Evolutionary conservation across 2,113 vertebrate genomes (phyloP).

Genomic region (Empidonax alnorum): DNA sequence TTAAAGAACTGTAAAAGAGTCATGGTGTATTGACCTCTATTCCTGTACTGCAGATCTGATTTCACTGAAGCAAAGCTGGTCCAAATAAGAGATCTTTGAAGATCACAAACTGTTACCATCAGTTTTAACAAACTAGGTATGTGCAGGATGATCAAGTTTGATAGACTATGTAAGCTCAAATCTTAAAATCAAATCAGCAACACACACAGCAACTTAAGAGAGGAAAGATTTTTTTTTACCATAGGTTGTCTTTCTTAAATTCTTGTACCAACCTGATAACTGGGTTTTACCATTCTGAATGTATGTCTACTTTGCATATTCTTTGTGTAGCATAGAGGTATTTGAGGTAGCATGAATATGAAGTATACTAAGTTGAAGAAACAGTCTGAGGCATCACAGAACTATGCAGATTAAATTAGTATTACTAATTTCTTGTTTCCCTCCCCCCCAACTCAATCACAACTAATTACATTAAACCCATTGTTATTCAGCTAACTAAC

Average conservation of each 20-base stretch:
- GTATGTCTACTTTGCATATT: background rate
- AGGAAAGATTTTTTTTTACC: background rate
- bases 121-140: background rate
- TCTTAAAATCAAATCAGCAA: background rate
- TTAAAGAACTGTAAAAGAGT: background rate
- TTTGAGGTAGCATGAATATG: background rate
- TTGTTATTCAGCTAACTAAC: background rate
- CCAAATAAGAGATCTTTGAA: background rate
- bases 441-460: rapidly evolving
- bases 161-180: background rate
- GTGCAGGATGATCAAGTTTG: background rate
- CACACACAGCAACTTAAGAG: background rate
- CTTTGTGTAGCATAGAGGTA: background rate
- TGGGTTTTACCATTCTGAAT: background rate
- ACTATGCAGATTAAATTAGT: background rate
- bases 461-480: background rate
- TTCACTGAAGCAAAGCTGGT: background rate
- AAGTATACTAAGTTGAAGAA: background rate
- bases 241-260: background rate
- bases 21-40: background rate
- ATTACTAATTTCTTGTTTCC: background rate
- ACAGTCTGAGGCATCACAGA: background rate
- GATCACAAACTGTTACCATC: background rate
- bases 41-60: background rate
- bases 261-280: background rate